Evolutionary conservation across 2,888 invertebrate genomes (phyloP), one percentile per base, ranked within the genome.

Genomic region (Rotaria sp.): DNA sequence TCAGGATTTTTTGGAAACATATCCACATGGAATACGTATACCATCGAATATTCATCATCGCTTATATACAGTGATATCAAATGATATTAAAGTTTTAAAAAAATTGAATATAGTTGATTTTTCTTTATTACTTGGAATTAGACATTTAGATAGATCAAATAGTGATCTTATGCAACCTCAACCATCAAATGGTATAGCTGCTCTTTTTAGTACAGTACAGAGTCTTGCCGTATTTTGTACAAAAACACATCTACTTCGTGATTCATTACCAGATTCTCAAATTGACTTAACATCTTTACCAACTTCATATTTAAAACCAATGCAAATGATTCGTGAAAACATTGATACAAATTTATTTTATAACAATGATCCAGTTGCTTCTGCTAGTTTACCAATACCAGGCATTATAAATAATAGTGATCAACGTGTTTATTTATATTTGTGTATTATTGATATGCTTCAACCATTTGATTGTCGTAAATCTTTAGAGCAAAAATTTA

Each of bases 21-120:
- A 75, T 41, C 75, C 75, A 1, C 8, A 75, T 41, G 75, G 75
- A 26, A 75, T 75, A 75, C 75, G 75, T 26, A 75, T 75, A 75
- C 41, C 75, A 41, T 15, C 38, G 5, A 75, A 41, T 41, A 41
- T 75, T 7, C 41, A 75, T 75, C 41, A 41, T 10, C 41, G 21
- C 10, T 41, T 75, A 41, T 24, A 38, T 26, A 38, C 3, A 8
- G 41, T 24, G 7, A 41, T 75, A 75, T 41, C 41, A 7, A 75
- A 75, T 75, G 75, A 75, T 75, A 18, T 26, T 8, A 75, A 41
- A 75, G 75, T 26, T 41, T 75, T 75, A 41, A 75, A 26, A 75
- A 75, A 75, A 26, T 26, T 75, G 24, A 38, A 41, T 11, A 75
- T 75, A 75, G 41, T 41, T 0, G 75, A 75, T 41, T 75, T 41